A percentile compares a stretch with the other conserved stretches of the same genome.
Conservation (phyloP, 2,888 invertebrate species). For the Celastrina argiolus region DNA sequence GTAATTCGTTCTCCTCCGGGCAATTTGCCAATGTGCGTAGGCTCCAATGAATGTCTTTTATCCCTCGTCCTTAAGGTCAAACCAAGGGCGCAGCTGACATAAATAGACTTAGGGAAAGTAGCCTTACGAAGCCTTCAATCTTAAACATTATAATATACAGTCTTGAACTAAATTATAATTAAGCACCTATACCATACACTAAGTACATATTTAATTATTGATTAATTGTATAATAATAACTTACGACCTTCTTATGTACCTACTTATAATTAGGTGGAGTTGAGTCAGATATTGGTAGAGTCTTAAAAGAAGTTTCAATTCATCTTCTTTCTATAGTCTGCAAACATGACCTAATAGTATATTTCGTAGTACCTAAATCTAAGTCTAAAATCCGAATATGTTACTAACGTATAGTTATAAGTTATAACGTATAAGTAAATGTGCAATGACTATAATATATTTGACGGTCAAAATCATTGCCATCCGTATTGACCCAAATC, state of each 20-base stretch:
- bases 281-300: background rate
- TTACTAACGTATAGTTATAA: background rate
- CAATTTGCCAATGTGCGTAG: constrained; percentile 47
- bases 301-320: too few relatives aligned
- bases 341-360: background rate
- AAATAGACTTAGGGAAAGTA: constrained; percentile 29
- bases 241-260: too few relatives aligned
- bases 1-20: constrained; percentile 32
- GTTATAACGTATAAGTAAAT: background rate
- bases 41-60: constrained; percentile 40
- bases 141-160: background rate
- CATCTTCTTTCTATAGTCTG: too few relatives aligned
- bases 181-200: too few relatives aligned
- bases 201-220: too few relatives aligned
- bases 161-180: too few relatives aligned
- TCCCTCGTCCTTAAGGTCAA: constrained; percentile 32
- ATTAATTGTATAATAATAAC: too few relatives aligned
- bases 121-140: constrained; percentile 21
- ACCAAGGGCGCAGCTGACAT: constrained; percentile 31
- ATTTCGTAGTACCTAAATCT: background rate
- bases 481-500: constrained; percentile 31
- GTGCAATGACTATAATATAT: background rate
- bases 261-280: background rate
- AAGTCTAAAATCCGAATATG: background rate
- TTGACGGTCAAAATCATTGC: constrained; percentile 34